Conservation (phyloP, 2,888 invertebrate species). For the Drosophila mercatorum region DNA sequence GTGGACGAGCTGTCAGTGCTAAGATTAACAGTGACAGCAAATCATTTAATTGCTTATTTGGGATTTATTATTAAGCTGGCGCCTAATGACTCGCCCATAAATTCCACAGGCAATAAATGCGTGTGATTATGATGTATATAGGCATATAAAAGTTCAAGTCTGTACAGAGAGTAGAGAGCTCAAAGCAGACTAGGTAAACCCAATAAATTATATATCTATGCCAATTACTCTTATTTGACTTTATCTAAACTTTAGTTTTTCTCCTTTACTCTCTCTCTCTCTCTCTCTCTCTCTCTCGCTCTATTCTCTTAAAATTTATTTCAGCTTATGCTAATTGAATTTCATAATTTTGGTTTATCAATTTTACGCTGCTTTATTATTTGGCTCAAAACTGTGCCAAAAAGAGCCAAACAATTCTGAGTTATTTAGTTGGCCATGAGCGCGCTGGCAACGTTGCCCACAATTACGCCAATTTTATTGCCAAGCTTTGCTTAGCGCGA, state of each 20-base stretch:
- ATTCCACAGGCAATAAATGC: constrained; percentile 4
- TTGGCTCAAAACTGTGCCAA: constrained; percentile 5
- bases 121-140: not conserved
- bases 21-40: constrained; percentile 21
- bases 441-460: constrained; percentile 2
- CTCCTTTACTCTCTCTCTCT: not conserved
- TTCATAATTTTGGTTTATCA: constrained; percentile 3
- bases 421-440: constrained; percentile 1
- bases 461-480: constrained; percentile 16
- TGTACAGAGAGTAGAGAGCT: too few relatives aligned
- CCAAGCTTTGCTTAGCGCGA: constrained; percentile 22
- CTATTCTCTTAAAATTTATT: not conserved
- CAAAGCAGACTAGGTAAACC: not conserved
- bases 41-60: constrained; percentile 43
- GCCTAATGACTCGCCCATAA: constrained; percentile 30
- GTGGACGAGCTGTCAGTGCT: not conserved
- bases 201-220: too few relatives aligned
- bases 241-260: not conserved
- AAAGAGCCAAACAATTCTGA: not conserved
- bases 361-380: not conserved
- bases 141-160: not conserved
- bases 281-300: too few relatives aligned
- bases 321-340: not conserved
- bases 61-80: not conserved
- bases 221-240: too few relatives aligned